Conservation (phyloP, 2,888 invertebrate genomes). For the Scaptomyza cyrtandrae region DNA sequence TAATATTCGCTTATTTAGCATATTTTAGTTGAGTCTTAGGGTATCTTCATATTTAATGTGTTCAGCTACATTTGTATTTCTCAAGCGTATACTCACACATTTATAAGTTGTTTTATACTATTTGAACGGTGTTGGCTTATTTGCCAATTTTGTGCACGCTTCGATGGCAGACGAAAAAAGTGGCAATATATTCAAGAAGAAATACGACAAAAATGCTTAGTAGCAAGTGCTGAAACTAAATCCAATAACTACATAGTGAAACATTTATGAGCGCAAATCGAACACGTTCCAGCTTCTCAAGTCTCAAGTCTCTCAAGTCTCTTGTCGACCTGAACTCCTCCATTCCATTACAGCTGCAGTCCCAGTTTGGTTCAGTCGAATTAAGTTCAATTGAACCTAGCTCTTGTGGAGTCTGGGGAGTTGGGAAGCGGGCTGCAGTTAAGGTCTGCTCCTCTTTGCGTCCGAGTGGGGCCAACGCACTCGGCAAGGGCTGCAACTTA, state of each 20-base stretch:
- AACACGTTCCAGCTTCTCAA: conserved; percentile 66
- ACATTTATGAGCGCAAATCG: conserved; percentile 80
- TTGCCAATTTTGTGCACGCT: conserved; percentile 73
- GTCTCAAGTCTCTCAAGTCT: neutral
- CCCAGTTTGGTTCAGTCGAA: conserved; percentile 50
- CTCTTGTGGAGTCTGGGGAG: conserved; percentile 6
- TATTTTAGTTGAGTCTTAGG: no score
- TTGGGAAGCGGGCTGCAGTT: conserved; percentile 25
- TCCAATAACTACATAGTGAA: conserved; percentile 76
- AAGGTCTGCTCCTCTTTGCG: conserved; percentile 26
- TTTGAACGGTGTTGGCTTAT: conserved; percentile 40
- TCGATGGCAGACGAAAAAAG: conserved; percentile 32
- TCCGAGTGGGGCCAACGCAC: conserved; percentile 70
- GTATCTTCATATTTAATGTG: neutral
- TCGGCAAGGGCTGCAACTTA: conserved; percentile 18
- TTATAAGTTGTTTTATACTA: conserved; percentile 2
- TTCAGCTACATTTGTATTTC: conserved; percentile 1
- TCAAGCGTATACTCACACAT: conserved; percentile 4
- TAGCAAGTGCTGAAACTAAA: conserved; percentile 74
- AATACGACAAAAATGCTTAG: conserved; percentile 67
- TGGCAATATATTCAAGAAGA: conserved; percentile 30
- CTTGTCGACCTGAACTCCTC: conserved; percentile 25
- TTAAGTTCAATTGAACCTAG: conserved; percentile 39
- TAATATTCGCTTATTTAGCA: neutral
- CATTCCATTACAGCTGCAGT: conserved; percentile 22